Percentiles rank a stretch among this genome's conserved stretches.
Evolutionary conservation across 2,888 invertebrate genomes (phyloP).

Genomic region (Anoncus sp.): DNA sequence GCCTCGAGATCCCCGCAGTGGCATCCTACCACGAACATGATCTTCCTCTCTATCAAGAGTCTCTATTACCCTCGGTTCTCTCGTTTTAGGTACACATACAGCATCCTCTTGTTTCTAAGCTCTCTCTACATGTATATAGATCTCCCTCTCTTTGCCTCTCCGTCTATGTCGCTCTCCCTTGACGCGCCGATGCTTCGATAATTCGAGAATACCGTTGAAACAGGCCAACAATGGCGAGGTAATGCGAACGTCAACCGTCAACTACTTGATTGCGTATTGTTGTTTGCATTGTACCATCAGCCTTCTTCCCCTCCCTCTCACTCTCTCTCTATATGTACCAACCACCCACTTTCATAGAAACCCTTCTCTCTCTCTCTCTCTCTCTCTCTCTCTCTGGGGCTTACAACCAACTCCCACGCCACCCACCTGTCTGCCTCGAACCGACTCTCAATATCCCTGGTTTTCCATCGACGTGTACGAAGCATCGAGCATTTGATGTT

Average conservation of each 20-base stretch:
- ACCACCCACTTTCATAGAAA: conserved; percentile 71
- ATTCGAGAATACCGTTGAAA: conserved; percentile 74
- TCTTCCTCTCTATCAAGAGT: neutral
- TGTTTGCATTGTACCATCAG: conserved; percentile 75
- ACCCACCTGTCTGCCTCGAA: neutral
- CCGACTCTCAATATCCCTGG: neutral
- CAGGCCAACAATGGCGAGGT: conserved; percentile 76
- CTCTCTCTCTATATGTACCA: conserved; percentile 64
- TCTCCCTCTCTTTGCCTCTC: conserved; percentile 5
- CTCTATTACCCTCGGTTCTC: conserved; percentile 14
- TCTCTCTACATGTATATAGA: neutral
- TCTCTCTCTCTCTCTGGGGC: conserved; percentile 46
- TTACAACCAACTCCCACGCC: neutral
- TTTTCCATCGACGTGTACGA: neutral
- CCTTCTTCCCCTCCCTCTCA: conserved; percentile 46
- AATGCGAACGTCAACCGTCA: conserved; percentile 79
- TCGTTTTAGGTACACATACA: neutral
- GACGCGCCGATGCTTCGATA: conserved; percentile 65
- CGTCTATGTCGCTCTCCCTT: conserved; percentile 13
- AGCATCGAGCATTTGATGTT: conserved; percentile 1
- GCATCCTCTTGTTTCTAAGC: neutral
- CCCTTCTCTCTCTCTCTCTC: conserved; percentile 41
- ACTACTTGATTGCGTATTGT: conserved; percentile 81
- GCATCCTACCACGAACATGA: conserved; percentile 3
- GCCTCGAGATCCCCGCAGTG: conserved; percentile 2